Evolutionary conservation across 2,797 vertebrate species (phyloP).

Genomic region (Megalops cyprinoides): DNA sequence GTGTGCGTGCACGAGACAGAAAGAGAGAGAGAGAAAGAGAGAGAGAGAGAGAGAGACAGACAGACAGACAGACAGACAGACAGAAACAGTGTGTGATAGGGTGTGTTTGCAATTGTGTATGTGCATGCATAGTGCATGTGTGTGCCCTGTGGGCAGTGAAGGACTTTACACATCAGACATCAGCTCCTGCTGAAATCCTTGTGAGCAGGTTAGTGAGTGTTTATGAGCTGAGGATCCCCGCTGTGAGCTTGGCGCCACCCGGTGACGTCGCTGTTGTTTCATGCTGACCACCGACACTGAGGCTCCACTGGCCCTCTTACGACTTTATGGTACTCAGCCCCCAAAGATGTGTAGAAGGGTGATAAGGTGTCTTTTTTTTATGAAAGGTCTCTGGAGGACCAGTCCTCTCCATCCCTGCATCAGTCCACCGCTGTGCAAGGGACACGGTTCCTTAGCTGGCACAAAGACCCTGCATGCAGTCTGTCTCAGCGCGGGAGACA

Average conservation of each 20-base stretch:
- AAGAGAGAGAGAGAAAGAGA: too few species aligned
- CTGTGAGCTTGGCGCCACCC: too few species aligned
- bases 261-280: background rate
- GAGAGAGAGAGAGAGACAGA: too few species aligned
- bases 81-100: background rate
- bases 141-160: background rate
- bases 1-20: background rate
- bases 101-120: background rate
- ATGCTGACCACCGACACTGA: background rate
- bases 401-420: slow-evolving; percentile 65
- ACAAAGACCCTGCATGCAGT: slow-evolving; percentile 70
- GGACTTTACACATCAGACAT: background rate
- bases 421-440: slow-evolving; percentile 71
- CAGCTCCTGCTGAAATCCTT: background rate
- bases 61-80: background rate
- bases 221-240: background rate
- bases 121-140: background rate
- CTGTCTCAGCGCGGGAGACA: slow-evolving; percentile 61
- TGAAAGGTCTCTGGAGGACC: slow-evolving; percentile 59
- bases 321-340: slow-evolving; percentile 53
- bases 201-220: background rate
- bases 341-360: slow-evolving; percentile 66
- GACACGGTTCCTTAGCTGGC: slow-evolving; percentile 70
- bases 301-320: slow-evolving; percentile 49
- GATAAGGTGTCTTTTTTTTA: slow-evolving; percentile 40